Evolutionary conservation across 2,888 invertebrate species (phyloP).

Genomic region (Ectemnius cavifrons): DNA sequence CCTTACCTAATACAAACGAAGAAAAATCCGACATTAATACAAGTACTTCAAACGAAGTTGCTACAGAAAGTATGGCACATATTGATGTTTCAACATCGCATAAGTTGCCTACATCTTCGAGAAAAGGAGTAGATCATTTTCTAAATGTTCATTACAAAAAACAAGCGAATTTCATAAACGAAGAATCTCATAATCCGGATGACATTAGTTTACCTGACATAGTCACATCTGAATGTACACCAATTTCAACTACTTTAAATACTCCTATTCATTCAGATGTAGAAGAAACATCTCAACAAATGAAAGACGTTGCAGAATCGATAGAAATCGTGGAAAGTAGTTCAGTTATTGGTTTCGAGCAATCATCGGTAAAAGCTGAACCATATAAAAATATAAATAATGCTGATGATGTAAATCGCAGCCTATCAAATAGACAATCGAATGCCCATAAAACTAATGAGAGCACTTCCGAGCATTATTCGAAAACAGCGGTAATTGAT

Average conservation of each 20-base stretch:
- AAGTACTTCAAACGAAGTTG: no score
- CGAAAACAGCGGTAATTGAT: no score
- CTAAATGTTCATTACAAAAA: constrained; percentile 37
- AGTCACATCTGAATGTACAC: constrained; percentile 73
- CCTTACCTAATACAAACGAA: no score
- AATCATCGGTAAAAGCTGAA: constrained; percentile 69
- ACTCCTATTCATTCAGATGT: constrained; percentile 76
- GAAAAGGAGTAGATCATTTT: no score
- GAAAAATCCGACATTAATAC: no score
- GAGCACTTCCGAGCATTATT: no score
- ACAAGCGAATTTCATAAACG: constrained; percentile 66
- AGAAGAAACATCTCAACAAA: constrained; percentile 71
- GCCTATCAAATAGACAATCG: neutral
- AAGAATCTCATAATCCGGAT: constrained; percentile 73
- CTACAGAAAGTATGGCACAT: no score
- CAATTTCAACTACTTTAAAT: constrained; percentile 74
- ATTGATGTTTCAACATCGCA: no score
- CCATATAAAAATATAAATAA: constrained; percentile 65
- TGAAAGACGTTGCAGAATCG: constrained; percentile 67
- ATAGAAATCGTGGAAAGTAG: constrained; percentile 74
- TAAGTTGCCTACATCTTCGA: neutral
- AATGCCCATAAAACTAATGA: no score
- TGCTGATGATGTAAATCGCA: constrained; percentile 42
- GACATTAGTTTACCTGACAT: constrained; percentile 75
- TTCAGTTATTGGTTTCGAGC: constrained; percentile 74